These are phyloP conservation scores for Amaurobius ferox DNA, from an alignment of 2,888 invertebrate species.

Conservation along the genomic window DNA sequence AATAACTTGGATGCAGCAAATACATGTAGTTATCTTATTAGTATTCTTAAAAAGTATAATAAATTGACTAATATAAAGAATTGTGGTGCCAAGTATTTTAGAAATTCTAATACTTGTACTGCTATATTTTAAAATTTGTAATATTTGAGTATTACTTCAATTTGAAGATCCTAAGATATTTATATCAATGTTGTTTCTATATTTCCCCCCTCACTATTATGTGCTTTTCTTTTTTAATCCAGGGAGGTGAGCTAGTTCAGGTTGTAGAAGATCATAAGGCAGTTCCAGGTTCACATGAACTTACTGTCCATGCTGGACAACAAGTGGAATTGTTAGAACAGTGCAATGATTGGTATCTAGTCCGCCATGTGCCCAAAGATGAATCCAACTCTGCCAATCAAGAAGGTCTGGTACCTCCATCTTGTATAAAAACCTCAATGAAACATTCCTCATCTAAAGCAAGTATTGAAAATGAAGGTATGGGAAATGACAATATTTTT, in stretches of 20 bases:
- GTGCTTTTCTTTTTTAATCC: constrained; percentile 76
- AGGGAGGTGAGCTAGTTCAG: constrained; percentile 88
- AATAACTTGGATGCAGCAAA: too few species aligned
- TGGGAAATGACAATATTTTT: too few species aligned
- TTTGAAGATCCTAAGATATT: too few species aligned
- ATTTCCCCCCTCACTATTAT: too few species aligned
- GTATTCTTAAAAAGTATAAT: too few species aligned
- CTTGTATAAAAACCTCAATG: constrained; percentile 77
- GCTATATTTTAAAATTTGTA: too few species aligned
- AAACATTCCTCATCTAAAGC: constrained; percentile 76
- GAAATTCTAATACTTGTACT: too few species aligned
- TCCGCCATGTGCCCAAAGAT: constrained; percentile 75
- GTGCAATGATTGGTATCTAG: constrained; percentile 79
- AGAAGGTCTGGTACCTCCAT: constrained; percentile 78
- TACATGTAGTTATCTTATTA: too few species aligned
- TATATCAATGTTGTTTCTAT: too few species aligned
- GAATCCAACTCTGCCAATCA: constrained; percentile 28
- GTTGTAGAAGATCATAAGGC: constrained; percentile 90
- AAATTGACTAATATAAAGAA: too few species aligned
- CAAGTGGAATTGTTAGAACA: constrained; percentile 94
- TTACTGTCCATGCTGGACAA: constrained; percentile 92
- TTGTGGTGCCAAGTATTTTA: too few species aligned
- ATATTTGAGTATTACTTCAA: too few species aligned
- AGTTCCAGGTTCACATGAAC: constrained; percentile 86
- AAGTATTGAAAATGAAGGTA: constrained; percentile 78